phyloP scores from a whole-genome alignment of 2,113 vertebrate species.

The Arothron firmamentum region DNA sequence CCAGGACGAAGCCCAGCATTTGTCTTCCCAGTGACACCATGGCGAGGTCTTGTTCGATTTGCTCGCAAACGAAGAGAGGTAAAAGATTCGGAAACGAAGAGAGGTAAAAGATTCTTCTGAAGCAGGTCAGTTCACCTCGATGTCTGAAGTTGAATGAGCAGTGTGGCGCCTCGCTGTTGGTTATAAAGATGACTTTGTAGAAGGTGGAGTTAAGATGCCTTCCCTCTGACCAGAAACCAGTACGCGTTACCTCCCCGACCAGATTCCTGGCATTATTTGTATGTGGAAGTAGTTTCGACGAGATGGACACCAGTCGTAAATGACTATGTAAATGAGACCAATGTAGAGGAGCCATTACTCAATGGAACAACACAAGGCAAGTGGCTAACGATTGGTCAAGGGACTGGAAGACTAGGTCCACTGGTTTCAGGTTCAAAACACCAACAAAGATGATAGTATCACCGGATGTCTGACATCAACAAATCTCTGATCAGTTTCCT shows the following conservation, averaged over 20 bases:
- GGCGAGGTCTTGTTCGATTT: slow-evolving; percentile 22
- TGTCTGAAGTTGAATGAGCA: slow-evolving; percentile 4
- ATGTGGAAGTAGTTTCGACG: slow-evolving; percentile 57
- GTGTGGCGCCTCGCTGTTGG: fast-evolving
- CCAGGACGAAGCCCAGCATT: slow-evolving; percentile 70
- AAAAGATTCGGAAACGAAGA: background rate
- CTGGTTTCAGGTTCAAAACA: slow-evolving; percentile 20
- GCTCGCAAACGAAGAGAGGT: background rate
- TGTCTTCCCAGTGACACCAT: slow-evolving; percentile 75
- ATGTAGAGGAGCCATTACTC: background rate
- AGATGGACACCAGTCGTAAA: slow-evolving; percentile 24
- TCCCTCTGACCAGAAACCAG: slow-evolving; percentile 56
- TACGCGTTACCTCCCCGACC: slow-evolving; percentile 32
- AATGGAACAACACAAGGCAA: slow-evolving; percentile 7
- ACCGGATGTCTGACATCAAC: slow-evolving; percentile 13
- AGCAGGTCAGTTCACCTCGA: slow-evolving; percentile 16
- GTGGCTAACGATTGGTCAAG: background rate
- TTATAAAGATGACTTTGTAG: slow-evolving; percentile 35
- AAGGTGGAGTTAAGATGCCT: slow-evolving; percentile 56
- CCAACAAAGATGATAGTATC: slow-evolving; percentile 6
- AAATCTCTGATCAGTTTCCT: background rate
- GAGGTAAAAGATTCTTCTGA: slow-evolving; percentile 4
- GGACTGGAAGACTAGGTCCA: slow-evolving; percentile 22
- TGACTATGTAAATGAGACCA: slow-evolving; percentile 16
- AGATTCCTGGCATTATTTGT: slow-evolving; percentile 56